phyloP scores from a whole-genome alignment of 2,797 vertebrate genomes.

The Myotis pilosus region DNA sequence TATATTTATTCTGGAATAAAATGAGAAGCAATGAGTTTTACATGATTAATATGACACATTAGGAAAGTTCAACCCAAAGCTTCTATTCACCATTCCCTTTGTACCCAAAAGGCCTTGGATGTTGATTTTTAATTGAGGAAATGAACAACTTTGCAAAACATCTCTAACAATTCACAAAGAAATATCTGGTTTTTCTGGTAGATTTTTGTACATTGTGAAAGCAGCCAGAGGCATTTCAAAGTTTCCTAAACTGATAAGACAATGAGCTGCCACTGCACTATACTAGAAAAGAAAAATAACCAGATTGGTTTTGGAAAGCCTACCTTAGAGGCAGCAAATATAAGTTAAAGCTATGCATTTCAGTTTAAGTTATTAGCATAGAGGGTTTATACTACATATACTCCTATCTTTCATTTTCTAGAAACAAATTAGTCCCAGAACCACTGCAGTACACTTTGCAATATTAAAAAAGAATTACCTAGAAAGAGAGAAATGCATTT shows the following conservation, averaged over 20 bases:
- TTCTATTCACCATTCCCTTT: background rate
- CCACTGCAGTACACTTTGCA: background rate
- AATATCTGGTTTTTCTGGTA: background rate
- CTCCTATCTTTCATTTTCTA: background rate
- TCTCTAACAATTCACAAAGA: background rate
- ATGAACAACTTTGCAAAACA: background rate
- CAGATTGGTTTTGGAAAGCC: background rate
- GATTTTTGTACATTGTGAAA: background rate
- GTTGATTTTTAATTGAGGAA: background rate
- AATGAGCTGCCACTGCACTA: background rate
- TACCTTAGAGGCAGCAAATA: background rate
- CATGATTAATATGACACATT: background rate
- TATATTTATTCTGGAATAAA: slow-evolving; percentile 6
- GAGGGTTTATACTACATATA: background rate
- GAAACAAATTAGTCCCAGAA: background rate
- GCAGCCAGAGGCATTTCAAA: background rate
- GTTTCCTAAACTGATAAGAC: background rate
- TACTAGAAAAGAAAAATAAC: background rate
- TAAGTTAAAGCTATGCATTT: background rate
- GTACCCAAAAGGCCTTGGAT: background rate
- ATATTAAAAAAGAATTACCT: background rate
- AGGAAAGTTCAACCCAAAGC: background rate
- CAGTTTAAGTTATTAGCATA: background rate
- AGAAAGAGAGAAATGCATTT: background rate
- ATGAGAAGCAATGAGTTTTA: background rate